Base-by-base conservation (phyloP, 1,140 invertebrate genomes). In the Dufourea novaeangliae region DNA sequence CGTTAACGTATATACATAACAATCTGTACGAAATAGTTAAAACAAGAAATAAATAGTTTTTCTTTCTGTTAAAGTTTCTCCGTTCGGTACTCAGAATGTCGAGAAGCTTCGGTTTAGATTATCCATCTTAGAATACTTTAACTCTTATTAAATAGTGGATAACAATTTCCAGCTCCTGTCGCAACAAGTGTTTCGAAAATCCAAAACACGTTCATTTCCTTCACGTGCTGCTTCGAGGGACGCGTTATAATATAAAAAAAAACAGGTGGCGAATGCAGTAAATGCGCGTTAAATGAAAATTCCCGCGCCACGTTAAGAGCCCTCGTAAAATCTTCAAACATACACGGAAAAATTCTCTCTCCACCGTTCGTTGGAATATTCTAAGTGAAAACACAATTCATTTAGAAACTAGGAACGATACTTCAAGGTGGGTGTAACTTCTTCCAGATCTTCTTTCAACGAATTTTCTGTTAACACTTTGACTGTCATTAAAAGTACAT, bases 121-220 rank as follows among this genome's bases (percentile, higher is more conserved):
- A 17, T 1, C 46, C 7, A 50, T n/a, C n/a, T 50, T 6, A 50
- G 46, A 7, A 50, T 50, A 50, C 17, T 50, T n/a, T 50, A n/a
- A 50, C n/a, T 50, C n/a, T n/a, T 7, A 6, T 5, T 17, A 17
- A 50, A n/a, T 50, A 50, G 46, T 17, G 41, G 20, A 46, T 4
- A 14, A 46, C 41, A 20, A 46, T 46, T 17, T 46, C 17, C 12
- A 14, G 41, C 3, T 20, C 5, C 41, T 7, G 20, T 57, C 11
- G 68, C 41, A 59, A 59, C 37, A 27, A 71, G 22, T 20, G n/a
- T 25, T 54, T 59, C 37, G 39, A 61, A 56, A 20, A 34, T 71
- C 12, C n/a, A 34, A 71, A 71, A 71, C 39, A 39, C 8, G 1
- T 25, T 1, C 12, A 22, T 44, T 32, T 14, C 12, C 3, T 11